phyloP scores from a whole-genome alignment of 2,113 vertebrate genomes.

The Cnemophilus loriae region DNA sequence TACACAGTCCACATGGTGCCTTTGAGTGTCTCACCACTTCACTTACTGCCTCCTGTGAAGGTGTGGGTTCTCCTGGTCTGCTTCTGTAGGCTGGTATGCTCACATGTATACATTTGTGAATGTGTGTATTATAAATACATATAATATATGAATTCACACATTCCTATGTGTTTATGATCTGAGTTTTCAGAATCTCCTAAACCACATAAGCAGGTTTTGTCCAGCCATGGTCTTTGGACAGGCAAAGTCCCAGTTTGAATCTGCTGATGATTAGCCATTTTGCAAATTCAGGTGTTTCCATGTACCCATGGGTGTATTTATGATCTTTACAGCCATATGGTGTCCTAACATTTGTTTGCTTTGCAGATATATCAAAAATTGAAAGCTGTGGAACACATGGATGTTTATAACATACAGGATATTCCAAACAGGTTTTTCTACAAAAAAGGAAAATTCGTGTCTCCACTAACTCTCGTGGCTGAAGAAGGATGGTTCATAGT shows the following conservation, averaged over 20 bases:
- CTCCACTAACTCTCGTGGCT: slow-evolving; percentile 88
- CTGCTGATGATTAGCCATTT: not conserved
- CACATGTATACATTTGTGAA: not conserved
- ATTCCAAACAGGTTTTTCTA: slow-evolving; percentile 88
- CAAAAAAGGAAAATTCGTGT: slow-evolving; percentile 85
- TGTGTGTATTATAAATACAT: not conserved
- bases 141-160: not conserved
- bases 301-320: not conserved
- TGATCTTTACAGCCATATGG: not conserved
- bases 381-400: slow-evolving; percentile 78
- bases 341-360: not conserved
- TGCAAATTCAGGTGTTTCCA: not conserved
- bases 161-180: not conserved
- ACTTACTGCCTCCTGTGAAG: not conserved
- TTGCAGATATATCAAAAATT: slow-evolving; percentile 80
- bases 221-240: not conserved
- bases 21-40: not conserved
- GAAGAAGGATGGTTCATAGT: slow-evolving; percentile 90
- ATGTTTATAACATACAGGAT: slow-evolving; percentile 76
- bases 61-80: not conserved
- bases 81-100: not conserved
- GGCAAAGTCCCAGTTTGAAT: not conserved
- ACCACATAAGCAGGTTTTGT: not conserved
- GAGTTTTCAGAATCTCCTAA: not conserved
- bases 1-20: not conserved